Base-by-base conservation (phyloP, 2,113 vertebrate genomes). In the Syrmaticus mikado region DNA sequence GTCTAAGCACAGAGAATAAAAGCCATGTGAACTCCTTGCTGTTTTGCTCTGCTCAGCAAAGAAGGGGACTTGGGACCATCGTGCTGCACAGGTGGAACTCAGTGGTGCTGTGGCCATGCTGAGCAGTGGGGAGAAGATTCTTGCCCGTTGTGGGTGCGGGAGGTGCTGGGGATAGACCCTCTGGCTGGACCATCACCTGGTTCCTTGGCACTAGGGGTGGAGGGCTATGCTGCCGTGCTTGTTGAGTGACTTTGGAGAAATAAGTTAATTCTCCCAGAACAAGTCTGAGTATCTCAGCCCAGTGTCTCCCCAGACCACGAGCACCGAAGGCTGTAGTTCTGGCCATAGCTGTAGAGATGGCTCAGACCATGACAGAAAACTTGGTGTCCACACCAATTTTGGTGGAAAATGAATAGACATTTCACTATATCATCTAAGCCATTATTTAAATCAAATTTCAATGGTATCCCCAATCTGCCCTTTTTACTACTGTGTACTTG, bases 271-370 rank as follows among this genome's bases (percentile, higher is more conserved):
- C 7, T 73, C 75, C 70, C n/a, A 64, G 28, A 85, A 25, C 4
- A 11, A 11, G 2, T 70, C 76, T 64, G 24, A 8, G 2, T 87
- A 16, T 45, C 67, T 87, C 55, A 58, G 41, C 40, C 27, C 57
- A 36, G 13, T 12, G 11, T 71, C 6, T 50, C 17, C 9, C 7
- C 36, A 62, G 64, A 48, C 22, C 11, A 22, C 32, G 10, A 6
- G 28, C 20, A 66, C 0, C 0, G 30, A 40, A 41, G 18, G 1
- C 4, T 66, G 68, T 85, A 38, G 67, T 55, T 74, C 68, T 77
- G n/a, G 30, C 2, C 2, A 58, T 67, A 80, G 16, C 20, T 0
- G 0, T 8, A 60, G 12, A 22, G 19, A 17, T 74, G 13, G 4
- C 38, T 70, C 8, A 80, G 87, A 40, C 18, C 13, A 16, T 34